These are phyloP conservation scores for Pangasius sanitwongsei DNA, from an alignment of 2,797 vertebrate species.

Conservation along the genomic window DNA sequence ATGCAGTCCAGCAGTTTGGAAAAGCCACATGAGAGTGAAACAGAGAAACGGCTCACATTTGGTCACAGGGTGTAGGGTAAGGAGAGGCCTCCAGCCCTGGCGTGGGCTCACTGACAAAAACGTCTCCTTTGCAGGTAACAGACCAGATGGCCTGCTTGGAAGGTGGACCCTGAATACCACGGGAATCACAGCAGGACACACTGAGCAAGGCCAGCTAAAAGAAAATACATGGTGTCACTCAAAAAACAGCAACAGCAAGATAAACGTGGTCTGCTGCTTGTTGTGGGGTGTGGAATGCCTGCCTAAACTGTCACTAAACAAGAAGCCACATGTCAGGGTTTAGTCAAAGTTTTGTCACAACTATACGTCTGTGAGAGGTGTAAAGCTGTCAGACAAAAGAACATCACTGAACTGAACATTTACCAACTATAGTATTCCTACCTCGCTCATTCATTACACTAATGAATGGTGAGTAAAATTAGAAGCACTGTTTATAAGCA, in stretches of 20 bases:
- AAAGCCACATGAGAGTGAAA: background rate
- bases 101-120: constrained; percentile 92
- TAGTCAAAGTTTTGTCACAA: background rate
- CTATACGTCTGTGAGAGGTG: background rate
- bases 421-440: background rate
- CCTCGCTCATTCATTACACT: background rate
- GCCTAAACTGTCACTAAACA: background rate
- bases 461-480: background rate
- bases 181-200: constrained; percentile 89
- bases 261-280: background rate
- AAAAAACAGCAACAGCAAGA: constrained; percentile 22
- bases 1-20: background rate
- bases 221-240: constrained; percentile 6
- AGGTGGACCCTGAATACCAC: constrained; percentile 84
- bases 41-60: constrained; percentile 81
- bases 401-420: background rate
- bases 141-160: constrained; percentile 95
- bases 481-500: background rate
- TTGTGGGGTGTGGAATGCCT: too few species aligned
- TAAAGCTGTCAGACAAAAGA: too few species aligned
- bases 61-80: constrained; percentile 85
- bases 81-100: constrained; percentile 80
- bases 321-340: background rate
- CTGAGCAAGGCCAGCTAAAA: constrained; percentile 87
- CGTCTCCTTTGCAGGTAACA: constrained; percentile 93